A percentile compares a stretch with the other conserved stretches of the same genome.
phyloP scores from a whole-genome alignment of 1,140 invertebrate genomes.

The Zaprionus africanus region DNA sequence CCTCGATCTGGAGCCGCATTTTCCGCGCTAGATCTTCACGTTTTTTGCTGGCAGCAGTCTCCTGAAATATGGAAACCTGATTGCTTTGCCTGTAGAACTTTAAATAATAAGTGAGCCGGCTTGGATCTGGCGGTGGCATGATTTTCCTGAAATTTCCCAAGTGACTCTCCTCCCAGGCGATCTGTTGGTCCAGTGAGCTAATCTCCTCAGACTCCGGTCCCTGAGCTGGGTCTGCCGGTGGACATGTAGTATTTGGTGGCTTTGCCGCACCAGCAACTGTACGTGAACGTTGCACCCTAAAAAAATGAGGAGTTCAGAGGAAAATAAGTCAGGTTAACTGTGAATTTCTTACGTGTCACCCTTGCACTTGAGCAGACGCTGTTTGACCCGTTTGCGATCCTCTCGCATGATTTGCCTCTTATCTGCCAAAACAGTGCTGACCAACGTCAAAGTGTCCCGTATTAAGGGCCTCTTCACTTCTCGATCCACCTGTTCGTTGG shows the following conservation, averaged over 20 bases:
- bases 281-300: constrained; percentile 33
- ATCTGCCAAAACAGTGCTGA: constrained; percentile 92
- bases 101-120: constrained; percentile 64
- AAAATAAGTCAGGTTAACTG: not conserved
- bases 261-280: constrained; percentile 15
- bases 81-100: constrained; percentile 88
- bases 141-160: constrained; percentile 88
- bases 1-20: constrained; percentile 74
- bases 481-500: constrained; percentile 91
- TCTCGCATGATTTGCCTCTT: constrained; percentile 90
- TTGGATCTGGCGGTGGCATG: constrained; percentile 69
- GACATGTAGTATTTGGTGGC: not conserved
- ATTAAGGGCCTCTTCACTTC: constrained; percentile 93
- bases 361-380: constrained; percentile 86
- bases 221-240: not conserved
- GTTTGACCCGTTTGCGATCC: constrained; percentile 88
- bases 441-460: constrained; percentile 92
- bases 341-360: constrained; percentile 59
- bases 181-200: constrained; percentile 86
- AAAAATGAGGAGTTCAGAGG: not conserved
- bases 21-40: constrained; percentile 77
- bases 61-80: constrained; percentile 89
- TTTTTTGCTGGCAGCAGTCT: constrained; percentile 88
- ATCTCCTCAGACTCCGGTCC: not conserved
- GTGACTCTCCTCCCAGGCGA: constrained; percentile 91